Conservation (phyloP, 2,797 vertebrate species). For the Rhyacichthys aspro region DNA sequence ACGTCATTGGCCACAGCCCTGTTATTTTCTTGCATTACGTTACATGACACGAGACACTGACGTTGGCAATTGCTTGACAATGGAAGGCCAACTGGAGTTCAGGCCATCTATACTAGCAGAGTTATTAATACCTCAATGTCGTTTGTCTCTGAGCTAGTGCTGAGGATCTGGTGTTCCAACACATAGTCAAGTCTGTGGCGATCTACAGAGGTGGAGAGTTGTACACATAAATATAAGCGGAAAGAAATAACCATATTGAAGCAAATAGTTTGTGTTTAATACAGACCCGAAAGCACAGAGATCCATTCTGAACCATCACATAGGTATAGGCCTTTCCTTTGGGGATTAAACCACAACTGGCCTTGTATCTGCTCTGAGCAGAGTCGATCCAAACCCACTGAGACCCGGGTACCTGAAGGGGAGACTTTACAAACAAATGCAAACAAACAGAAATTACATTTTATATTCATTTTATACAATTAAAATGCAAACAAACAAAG, state of each 20-base stretch:
- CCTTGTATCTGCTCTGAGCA: conserved; percentile 80
- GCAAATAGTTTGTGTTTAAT: not conserved
- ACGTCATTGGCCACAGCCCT: conserved; percentile 1
- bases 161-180: conserved; percentile 87
- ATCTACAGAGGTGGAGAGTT: conserved; percentile 67
- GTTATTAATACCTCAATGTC: conserved; percentile 85
- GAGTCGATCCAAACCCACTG: conserved; percentile 77
- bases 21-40: conserved; percentile 10
- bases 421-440: conserved; percentile 12
- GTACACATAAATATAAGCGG: not conserved
- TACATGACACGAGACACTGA: not conserved
- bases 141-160: conserved; percentile 90
- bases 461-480: too few relatives aligned
- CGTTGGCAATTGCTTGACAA: not conserved
- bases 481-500: too few relatives aligned
- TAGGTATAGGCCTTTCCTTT: conserved; percentile 85
- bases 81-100: not conserved
- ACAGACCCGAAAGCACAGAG: conserved; percentile 87
- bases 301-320: conserved; percentile 88
- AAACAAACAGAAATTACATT: too few relatives aligned
- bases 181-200: conserved; percentile 88
- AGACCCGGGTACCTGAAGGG: conserved; percentile 84
- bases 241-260: not conserved
- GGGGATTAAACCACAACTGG: conserved; percentile 89
- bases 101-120: not conserved